A percentile compares a stretch with the other conserved stretches of the same genome.
Conservation (phyloP, 2,797 vertebrate species). For the Mionectes olivaceus region DNA sequence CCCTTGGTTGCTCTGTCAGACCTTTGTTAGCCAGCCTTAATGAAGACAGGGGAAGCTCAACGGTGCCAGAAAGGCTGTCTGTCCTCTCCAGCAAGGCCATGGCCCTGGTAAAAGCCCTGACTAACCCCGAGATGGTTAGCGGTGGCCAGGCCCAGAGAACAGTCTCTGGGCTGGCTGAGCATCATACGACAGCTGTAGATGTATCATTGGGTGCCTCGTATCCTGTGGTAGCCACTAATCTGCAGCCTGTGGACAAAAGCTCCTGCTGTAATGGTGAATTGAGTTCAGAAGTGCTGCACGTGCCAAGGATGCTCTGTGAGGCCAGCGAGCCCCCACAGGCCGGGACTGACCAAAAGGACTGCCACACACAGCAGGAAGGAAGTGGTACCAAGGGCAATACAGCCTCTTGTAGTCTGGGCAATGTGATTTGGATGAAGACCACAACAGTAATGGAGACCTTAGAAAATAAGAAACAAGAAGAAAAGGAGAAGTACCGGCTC, state of each 20-base stretch:
- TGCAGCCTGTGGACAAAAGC: neutral
- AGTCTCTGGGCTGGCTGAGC: neutral
- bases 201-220: neutral
- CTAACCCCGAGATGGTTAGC: neutral
- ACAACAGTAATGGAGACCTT: neutral
- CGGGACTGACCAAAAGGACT: neutral
- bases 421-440: neutral
- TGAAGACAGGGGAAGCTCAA: neutral
- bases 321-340: fast-evolving
- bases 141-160: neutral
- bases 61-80: neutral
- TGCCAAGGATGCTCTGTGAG: fast-evolving
- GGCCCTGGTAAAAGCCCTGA: neutral
- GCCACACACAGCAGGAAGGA: fast-evolving
- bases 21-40: neutral
- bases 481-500: conserved; percentile 47
- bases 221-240: fast-evolving
- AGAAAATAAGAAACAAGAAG: conserved; percentile 38
- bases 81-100: neutral
- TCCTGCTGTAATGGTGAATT: fast-evolving
- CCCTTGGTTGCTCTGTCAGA: neutral
- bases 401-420: neutral
- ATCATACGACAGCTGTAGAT: neutral
- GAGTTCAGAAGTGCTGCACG: neutral
- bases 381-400: fast-evolving